Conservation (phyloP, 2,113 vertebrate genomes). For the Melanerpes aurifrons region DNA sequence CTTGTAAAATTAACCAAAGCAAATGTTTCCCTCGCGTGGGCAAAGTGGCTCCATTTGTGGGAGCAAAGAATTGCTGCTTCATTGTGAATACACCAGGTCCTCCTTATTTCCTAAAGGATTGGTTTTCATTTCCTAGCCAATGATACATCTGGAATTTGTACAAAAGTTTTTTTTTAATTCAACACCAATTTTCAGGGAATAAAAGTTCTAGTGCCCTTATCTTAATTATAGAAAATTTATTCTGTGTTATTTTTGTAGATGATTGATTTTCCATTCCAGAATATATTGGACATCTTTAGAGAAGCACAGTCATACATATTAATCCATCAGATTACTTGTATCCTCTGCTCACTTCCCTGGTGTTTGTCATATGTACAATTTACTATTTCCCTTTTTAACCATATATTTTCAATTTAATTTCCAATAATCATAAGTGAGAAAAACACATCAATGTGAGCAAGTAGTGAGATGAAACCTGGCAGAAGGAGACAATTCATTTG, state of each 20-base stretch:
- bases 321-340: neutral
- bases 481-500: neutral
- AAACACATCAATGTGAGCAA: neutral
- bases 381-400: neutral
- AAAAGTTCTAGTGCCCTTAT: neutral
- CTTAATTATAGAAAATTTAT: neutral
- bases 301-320: neutral
- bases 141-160: neutral
- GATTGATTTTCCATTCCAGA: neutral
- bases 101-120: neutral
- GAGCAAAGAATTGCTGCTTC: neutral
- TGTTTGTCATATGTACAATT: neutral
- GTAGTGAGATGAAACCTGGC: neutral
- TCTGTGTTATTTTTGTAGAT: neutral
- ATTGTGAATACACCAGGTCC: neutral
- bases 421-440: neutral
- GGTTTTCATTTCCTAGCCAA: neutral
- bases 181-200: neutral
- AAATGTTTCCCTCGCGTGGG: neutral
- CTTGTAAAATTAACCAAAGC: neutral
- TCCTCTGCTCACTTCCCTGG: neutral
- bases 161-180: neutral
- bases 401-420: conserved; percentile 20
- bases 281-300: neutral
- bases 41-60: neutral